Percentiles rank a stretch among this genome's conserved stretches.
These are phyloP conservation scores for Sesia bembeciformis DNA, from an alignment of 2,888 invertebrate genomes.

Conservation along the genomic window DNA sequence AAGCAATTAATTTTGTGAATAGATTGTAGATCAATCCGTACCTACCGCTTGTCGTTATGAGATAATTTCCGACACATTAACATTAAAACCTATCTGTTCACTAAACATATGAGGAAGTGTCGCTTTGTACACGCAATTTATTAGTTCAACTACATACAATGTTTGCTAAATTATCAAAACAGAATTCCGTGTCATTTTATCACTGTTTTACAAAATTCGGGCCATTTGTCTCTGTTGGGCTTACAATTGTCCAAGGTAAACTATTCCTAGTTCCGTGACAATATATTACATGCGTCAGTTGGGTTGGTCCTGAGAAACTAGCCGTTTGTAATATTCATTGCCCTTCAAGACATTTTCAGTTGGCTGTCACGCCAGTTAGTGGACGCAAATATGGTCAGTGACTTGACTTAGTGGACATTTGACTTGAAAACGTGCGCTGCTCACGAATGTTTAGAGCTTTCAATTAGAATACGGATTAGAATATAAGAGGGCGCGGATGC, in stretches of 20 bases:
- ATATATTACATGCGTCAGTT: constrained; percentile 29
- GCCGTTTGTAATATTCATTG: constrained; percentile 17
- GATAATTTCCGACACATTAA: neutral
- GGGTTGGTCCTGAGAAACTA: constrained; percentile 16
- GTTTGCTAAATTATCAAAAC: neutral
- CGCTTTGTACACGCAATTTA: neutral
- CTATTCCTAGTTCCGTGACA: constrained; percentile 31
- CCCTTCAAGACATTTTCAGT: constrained; percentile 39
- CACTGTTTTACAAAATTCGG: constrained; percentile 8
- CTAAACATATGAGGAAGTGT: neutral
- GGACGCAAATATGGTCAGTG: constrained; percentile 25
- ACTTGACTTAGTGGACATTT: constrained; percentile 24
- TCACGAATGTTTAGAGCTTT: constrained; percentile 27
- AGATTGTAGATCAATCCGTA: too few relatives aligned
- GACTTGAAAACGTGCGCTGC: constrained; percentile 35
- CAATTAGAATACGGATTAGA: constrained; percentile 16
- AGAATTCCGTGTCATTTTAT: neutral
- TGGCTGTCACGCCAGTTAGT: constrained; percentile 23
- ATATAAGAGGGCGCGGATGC: constrained; percentile 6
- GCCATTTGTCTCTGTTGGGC: constrained; percentile 36
- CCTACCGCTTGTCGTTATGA: neutral
- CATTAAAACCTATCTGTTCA: neutral
- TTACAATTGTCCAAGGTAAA: constrained; percentile 36
- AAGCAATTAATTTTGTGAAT: too few relatives aligned
- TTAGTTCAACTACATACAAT: neutral